phyloP scores from a whole-genome alignment of 2,888 invertebrate species.

The Coenonympha arcania region DNA sequence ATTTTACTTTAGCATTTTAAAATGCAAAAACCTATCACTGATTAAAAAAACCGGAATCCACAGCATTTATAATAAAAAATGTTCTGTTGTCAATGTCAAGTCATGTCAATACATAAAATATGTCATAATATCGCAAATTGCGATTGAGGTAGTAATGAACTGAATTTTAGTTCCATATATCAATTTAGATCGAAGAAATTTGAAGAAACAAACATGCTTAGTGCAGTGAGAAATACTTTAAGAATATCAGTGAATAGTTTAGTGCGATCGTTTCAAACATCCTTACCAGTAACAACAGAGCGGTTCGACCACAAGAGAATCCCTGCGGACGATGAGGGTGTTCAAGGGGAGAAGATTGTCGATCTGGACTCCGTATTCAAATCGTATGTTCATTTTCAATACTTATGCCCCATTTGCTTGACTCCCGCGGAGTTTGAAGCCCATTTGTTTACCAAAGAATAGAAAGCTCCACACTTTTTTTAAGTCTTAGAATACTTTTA shows the following conservation, averaged over 20 bases:
- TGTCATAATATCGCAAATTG: background rate
- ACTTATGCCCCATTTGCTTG: background rate
- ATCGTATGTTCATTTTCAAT: constrained; percentile 61
- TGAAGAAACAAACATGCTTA: constrained; percentile 44
- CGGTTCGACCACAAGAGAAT: constrained; percentile 64
- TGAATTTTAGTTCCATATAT: background rate
- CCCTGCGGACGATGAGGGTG: constrained; percentile 80
- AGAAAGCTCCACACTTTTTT: too few species aligned
- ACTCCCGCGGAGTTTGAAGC: too few species aligned
- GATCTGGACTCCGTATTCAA: constrained; percentile 79
- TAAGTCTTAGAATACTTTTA: too few species aligned
- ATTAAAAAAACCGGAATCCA: background rate
- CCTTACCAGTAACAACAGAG: constrained; percentile 44
- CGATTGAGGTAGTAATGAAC: background rate
- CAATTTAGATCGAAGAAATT: background rate
- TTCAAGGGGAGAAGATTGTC: constrained; percentile 80
- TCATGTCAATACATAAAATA: background rate
- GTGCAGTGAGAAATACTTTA: constrained; percentile 43
- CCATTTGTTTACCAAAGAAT: too few species aligned
- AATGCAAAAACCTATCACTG: too few species aligned
- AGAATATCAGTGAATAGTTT: constrained; percentile 38
- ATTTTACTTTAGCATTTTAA: too few species aligned
- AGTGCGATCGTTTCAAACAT: constrained; percentile 50
- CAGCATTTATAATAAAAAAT: background rate
- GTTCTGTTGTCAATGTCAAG: background rate